phyloP scores from a whole-genome alignment of 2,888 invertebrate genomes.

The Hirtodrosophila confusa region DNA sequence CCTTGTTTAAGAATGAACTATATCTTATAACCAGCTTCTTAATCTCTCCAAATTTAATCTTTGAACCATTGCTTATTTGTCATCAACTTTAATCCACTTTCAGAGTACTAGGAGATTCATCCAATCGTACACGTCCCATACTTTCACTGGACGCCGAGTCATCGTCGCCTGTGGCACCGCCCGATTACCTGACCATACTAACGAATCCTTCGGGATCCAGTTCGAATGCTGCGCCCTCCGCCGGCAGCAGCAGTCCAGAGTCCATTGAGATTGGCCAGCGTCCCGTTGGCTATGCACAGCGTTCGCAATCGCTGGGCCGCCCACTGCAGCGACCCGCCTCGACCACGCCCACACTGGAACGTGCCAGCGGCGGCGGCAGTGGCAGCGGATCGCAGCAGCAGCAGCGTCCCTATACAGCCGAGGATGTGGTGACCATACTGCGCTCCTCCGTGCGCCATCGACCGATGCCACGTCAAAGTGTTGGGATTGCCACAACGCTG shows the following conservation, averaged over 20 bases:
- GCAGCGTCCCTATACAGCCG: conserved; percentile 77
- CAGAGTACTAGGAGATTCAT: conserved; percentile 72
- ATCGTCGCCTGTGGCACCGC: conserved; percentile 68
- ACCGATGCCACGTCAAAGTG: conserved; percentile 33
- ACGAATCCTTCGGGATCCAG: conserved; percentile 60
- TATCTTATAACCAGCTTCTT: too few relatives aligned
- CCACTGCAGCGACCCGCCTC: conserved; percentile 53
- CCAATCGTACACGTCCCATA: conserved; percentile 64
- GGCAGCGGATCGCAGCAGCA: conserved; percentile 2
- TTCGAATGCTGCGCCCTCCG: conserved; percentile 5
- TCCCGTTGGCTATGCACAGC: conserved; percentile 61
- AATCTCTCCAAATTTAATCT: too few relatives aligned
- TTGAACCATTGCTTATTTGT: too few relatives aligned
- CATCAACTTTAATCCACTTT: too few relatives aligned
- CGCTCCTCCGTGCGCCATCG: conserved; percentile 77
- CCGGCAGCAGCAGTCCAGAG: conserved; percentile 58
- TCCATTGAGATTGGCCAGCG: conserved; percentile 73
- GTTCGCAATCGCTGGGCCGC: conserved; percentile 76
- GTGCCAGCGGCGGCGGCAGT: conserved; percentile 18
- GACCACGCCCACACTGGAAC: conserved; percentile 36
- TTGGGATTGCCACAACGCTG: conserved; percentile 47
- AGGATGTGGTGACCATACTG: conserved; percentile 82
- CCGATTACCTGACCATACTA: conserved; percentile 77
- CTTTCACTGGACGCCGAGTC: conserved; percentile 65
- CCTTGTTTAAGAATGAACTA: too few relatives aligned